phyloP scores from a whole-genome alignment of 2,888 invertebrate species.

The Papilio elwesi region DNA sequence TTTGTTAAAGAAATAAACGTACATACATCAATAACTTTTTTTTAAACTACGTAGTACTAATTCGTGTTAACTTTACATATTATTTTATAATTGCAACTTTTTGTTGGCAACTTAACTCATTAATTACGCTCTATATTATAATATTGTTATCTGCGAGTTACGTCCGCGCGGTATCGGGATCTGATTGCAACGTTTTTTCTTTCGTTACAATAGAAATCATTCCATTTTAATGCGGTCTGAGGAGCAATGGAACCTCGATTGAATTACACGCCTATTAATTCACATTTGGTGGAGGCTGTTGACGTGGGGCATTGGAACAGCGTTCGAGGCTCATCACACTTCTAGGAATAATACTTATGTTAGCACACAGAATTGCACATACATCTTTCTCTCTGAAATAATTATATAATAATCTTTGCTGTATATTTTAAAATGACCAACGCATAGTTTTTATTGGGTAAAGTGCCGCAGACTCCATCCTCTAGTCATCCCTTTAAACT shows the following conservation, averaged over 20 bases:
- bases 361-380: neutral
- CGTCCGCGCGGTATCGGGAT: constrained; percentile 8
- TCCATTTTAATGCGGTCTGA: constrained; percentile 39
- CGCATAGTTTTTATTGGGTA: too few relatives aligned
- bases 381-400: too few relatives aligned
- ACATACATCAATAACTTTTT: too few relatives aligned
- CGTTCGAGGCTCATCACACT: constrained; percentile 8
- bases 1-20: too few relatives aligned
- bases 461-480: too few relatives aligned
- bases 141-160: constrained; percentile 15
- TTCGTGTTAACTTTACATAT: neutral
- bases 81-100: constrained; percentile 7
- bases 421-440: too few relatives aligned
- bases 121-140: constrained; percentile 22
- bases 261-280: constrained; percentile 70
- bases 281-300: constrained; percentile 58
- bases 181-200: constrained; percentile 38
- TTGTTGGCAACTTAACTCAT: neutral
- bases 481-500: too few relatives aligned
- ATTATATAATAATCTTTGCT: too few relatives aligned
- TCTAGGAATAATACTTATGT: neutral
- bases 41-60: too few relatives aligned
- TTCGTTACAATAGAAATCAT: constrained; percentile 43
- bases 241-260: constrained; percentile 50
- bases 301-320: constrained; percentile 53